These are phyloP conservation scores for Chionoecetes opilio DNA, from an alignment of 1,140 invertebrate species.

Conservation along the genomic window DNA sequence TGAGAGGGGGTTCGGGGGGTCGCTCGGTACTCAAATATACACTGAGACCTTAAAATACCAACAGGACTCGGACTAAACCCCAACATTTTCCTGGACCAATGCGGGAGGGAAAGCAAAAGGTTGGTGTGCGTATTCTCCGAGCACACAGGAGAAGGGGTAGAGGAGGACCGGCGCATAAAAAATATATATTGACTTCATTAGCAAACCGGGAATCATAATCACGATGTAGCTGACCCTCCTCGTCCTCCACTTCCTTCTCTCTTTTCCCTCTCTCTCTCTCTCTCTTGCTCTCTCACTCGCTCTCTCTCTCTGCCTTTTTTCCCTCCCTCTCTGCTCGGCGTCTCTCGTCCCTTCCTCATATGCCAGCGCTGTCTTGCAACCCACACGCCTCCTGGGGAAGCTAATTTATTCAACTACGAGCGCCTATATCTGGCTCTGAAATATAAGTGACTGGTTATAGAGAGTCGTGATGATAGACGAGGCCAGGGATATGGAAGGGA, in stretches of 20 bases:
- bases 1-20: not conserved
- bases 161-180: slow-evolving; percentile 57
- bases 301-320: slow-evolving; percentile 48
- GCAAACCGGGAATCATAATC: slow-evolving; percentile 72
- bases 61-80: slow-evolving; percentile 61
- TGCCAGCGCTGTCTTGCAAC: slow-evolving; percentile 61
- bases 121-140: slow-evolving; percentile 64
- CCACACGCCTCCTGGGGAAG: slow-evolving; percentile 43
- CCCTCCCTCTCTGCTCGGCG: not conserved
- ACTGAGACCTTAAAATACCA: slow-evolving; percentile 62
- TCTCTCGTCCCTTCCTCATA: slow-evolving; percentile 46
- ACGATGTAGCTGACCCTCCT: slow-evolving; percentile 61
- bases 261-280: slow-evolving; percentile 30
- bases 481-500: not conserved
- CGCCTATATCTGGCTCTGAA: slow-evolving; percentile 57
- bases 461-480: not conserved
- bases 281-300: slow-evolving; percentile 40
- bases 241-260: slow-evolving; percentile 35
- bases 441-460: slow-evolving; percentile 31
- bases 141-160: slow-evolving; percentile 65
- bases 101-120: slow-evolving; percentile 47
- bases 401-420: slow-evolving; percentile 58
- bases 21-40: slow-evolving; percentile 62
- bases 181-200: slow-evolving; percentile 77
- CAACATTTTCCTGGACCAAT: slow-evolving; percentile 74